Evolutionary conservation across 1,140 invertebrate genomes (phyloP).

Genomic region (Drosophila pandora): DNA sequence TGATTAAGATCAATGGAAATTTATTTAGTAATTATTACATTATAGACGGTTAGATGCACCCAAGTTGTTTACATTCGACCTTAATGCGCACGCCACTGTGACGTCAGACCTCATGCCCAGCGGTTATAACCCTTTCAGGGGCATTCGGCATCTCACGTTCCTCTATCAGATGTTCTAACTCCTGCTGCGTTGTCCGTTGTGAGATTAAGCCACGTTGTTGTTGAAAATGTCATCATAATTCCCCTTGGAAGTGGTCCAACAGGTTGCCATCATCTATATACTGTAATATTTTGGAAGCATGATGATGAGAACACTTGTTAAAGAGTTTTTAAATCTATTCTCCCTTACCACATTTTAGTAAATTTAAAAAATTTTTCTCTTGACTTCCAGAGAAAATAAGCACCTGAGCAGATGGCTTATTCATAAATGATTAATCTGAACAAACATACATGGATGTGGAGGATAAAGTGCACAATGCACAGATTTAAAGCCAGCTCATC

Average conservation of each 20-base stretch:
- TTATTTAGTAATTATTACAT: conserved; percentile 34
- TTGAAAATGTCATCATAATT: not conserved
- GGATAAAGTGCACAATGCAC: not conserved
- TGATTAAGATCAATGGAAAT: conserved; percentile 31
- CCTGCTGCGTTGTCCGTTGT: not conserved
- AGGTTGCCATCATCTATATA: no score
- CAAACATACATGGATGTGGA: not conserved
- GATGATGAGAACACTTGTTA: no score
- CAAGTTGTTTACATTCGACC: conserved; percentile 37
- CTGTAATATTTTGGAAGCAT: no score
- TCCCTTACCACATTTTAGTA: not conserved
- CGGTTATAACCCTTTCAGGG: conserved; percentile 23
- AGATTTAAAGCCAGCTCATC: conserved; percentile 5
- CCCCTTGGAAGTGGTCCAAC: no score
- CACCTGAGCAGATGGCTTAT: not conserved
- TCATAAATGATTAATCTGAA: conserved; percentile 14
- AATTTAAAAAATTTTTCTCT: conserved; percentile 3
- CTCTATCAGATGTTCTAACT: not conserved
- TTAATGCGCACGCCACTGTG: conserved; percentile 37
- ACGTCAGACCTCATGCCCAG: conserved; percentile 43
- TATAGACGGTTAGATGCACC: conserved; percentile 23
- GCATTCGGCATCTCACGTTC: conserved; percentile 38
- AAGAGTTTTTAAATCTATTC: conserved; percentile 7
- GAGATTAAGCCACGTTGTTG: not conserved
- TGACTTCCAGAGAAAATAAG: conserved; percentile 25